Conservation (phyloP, 2,113 vertebrate genomes). For the Ictidomys tridecemlineatus region DNA sequence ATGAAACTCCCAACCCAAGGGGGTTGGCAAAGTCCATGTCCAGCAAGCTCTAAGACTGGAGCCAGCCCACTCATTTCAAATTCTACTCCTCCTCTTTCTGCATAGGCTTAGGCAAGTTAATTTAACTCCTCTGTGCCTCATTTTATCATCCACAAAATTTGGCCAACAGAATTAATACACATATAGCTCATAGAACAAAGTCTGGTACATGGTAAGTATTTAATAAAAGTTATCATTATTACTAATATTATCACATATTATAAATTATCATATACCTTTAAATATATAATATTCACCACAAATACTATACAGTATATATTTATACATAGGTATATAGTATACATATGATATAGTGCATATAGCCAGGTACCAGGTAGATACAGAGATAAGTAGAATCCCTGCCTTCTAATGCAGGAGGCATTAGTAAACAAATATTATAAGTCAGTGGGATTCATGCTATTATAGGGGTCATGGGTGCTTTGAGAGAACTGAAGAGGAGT, state of each 20-base stretch:
- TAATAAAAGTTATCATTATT: not conserved
- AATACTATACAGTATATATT: not conserved
- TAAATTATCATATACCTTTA: not conserved
- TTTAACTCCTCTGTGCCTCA: not conserved
- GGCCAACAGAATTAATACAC: not conserved
- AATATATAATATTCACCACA: not conserved
- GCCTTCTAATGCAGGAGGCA: not conserved
- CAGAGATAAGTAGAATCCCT: not conserved
- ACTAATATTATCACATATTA: not conserved
- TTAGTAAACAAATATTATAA: not conserved
- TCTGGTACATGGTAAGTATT: not conserved
- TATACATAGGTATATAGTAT: not conserved
- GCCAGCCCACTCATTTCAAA: not conserved
- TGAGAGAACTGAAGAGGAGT: not conserved
- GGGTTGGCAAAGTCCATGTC: not conserved
- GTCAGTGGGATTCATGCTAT: not conserved
- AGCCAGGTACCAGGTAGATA: not conserved
- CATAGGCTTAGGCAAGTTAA: not conserved
- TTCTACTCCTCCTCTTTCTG: not conserved
- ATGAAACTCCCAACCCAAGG: not conserved
- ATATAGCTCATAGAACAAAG: not conserved
- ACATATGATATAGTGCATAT: not conserved
- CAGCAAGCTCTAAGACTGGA: not conserved
- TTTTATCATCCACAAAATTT: conserved; percentile 10
- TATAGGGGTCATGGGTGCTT: not conserved